These are phyloP conservation scores for Oncorhynchus clarkii DNA, from an alignment of 2,113 vertebrate species.

Conservation along the genomic window DNA sequence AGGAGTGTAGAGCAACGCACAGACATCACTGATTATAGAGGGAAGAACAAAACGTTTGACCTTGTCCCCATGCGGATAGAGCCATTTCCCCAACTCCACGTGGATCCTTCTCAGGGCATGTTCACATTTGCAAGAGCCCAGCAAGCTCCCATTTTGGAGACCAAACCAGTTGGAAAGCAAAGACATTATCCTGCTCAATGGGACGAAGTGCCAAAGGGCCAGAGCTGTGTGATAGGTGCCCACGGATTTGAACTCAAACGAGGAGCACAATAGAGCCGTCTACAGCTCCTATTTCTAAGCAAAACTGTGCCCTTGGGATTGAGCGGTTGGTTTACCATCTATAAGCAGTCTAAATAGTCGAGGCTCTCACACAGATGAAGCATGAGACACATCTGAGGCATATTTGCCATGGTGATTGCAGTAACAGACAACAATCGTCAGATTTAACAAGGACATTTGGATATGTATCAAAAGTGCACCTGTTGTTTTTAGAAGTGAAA, in stretches of 20 bases:
- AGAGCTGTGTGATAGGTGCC: not conserved
- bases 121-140: not conserved
- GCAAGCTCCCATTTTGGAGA: not conserved
- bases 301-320: not conserved
- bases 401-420: not conserved
- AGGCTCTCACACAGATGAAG: not conserved
- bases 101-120: not conserved
- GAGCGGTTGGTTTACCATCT: not conserved
- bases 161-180: not conserved
- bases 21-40: not conserved
- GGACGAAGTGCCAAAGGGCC: not conserved
- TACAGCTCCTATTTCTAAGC: too few species aligned
- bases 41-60: constrained; percentile 3
- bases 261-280: not conserved
- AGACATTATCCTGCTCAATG: constrained; percentile 12
- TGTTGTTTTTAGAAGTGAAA: not conserved
- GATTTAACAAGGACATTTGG: not conserved
- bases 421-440: not conserved
- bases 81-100: constrained; percentile 7
- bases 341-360: not conserved
- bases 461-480: not conserved
- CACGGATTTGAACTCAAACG: not conserved
- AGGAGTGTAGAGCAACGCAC: not conserved
- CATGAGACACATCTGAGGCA: not conserved
- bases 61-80: constrained; percentile 4